Conservation (phyloP, 2,797 vertebrate genomes). For the Cryptoprocta ferox region DNA sequence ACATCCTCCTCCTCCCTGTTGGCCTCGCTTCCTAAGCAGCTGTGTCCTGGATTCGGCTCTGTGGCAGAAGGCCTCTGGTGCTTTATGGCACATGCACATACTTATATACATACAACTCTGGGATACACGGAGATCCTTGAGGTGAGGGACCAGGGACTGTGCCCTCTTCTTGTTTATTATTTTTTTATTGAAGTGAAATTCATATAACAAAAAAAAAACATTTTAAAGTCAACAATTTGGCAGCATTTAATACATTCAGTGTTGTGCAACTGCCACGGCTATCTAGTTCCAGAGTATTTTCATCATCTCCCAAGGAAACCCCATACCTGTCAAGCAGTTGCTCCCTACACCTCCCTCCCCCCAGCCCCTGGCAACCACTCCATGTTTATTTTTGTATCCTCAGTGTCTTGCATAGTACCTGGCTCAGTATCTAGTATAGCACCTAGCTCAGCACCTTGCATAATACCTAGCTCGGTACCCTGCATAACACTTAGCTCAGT, state of each 20-base stretch:
- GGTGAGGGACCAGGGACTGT: background rate
- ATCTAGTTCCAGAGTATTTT: background rate
- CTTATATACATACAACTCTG: background rate
- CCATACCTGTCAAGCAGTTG: background rate
- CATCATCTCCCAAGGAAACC: background rate
- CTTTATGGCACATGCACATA: accelerated
- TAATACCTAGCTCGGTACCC: background rate
- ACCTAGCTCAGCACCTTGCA: background rate
- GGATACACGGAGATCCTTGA: background rate
- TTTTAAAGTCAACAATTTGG: background rate
- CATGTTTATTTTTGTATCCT: conserved; percentile 35
- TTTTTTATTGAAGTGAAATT: background rate
- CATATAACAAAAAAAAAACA: background rate
- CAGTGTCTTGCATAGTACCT: too few species aligned
- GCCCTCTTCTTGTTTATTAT: background rate
- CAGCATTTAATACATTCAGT: background rate
- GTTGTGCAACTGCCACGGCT: background rate
- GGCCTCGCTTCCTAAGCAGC: background rate
- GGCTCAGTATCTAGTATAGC: too few species aligned
- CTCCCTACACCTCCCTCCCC: background rate
- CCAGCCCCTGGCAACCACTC: background rate
- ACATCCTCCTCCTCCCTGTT: background rate
- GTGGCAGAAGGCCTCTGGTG: background rate
- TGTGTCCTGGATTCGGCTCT: accelerated
- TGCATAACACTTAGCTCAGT: background rate